Percentiles rank a stretch among this genome's conserved stretches.
Evolutionary conservation across 1,140 invertebrate species (phyloP).

Genomic region (Cotesia vestalis): DNA sequence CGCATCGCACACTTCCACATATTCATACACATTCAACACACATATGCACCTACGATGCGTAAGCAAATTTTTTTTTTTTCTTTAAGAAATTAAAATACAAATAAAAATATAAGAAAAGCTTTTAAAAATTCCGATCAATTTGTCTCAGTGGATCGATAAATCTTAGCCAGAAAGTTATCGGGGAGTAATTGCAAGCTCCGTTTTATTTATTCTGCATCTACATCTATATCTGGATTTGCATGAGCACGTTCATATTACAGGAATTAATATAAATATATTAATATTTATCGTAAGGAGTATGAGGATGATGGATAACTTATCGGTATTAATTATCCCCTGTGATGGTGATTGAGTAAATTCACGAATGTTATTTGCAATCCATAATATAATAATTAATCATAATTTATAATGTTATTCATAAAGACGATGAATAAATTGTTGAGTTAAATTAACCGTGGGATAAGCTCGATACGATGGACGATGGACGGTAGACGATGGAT

Average conservation of each 20-base stretch:
- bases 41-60: background rate
- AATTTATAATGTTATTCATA: background rate
- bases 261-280: too few species aligned
- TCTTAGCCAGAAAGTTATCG: background rate
- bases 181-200: too few species aligned
- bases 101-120: too few species aligned
- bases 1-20: constrained; percentile 14
- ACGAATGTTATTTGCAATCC: constrained; percentile 3
- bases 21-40: constrained; percentile 1
- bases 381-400: constrained; percentile 32
- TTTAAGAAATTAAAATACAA: too few species aligned
- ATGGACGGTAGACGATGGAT: background rate
- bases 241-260: background rate
- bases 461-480: too few species aligned
- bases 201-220: too few species aligned
- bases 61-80: background rate
- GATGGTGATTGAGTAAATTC: constrained; percentile 13
- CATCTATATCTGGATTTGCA: too few species aligned
- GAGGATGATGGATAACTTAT: constrained; percentile 6
- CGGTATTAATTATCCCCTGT: constrained; percentile 25
- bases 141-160: constrained; percentile 23
- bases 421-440: too few species aligned
- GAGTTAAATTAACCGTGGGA: too few species aligned
- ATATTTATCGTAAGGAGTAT: background rate
- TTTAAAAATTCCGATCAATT: constrained; percentile 22